Evolutionary conservation across 1,140 invertebrate genomes (phyloP).

Genomic region (Melanaphis sacchari): DNA sequence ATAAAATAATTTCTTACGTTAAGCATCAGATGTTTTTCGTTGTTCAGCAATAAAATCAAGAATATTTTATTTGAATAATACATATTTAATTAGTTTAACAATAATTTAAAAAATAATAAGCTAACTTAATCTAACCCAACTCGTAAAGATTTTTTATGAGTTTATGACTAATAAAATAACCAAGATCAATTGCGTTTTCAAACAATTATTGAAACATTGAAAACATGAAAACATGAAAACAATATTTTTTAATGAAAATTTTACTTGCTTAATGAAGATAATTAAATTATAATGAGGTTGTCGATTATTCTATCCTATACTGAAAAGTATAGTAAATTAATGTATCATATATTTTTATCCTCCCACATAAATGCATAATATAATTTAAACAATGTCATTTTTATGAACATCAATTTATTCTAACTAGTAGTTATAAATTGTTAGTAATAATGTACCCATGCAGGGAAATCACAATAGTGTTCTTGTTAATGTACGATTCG

Average conservation of each 20-base stretch:
- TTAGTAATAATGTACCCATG: neutral
- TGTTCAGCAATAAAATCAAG: neutral
- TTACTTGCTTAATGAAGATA: neutral
- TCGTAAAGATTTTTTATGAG: neutral
- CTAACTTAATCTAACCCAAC: neutral
- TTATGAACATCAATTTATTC: neutral
- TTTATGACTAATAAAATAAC: neutral
- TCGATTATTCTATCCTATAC: neutral
- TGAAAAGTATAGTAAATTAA: neutral
- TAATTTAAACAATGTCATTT: slow-evolving; percentile 12
- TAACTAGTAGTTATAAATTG: neutral
- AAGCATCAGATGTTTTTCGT: slow-evolving; percentile 7
- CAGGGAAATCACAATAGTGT: neutral
- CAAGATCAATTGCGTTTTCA: neutral
- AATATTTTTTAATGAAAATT: neutral
- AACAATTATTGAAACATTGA: neutral
- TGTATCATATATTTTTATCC: neutral
- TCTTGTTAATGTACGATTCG: neutral
- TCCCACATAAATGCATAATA: neutral
- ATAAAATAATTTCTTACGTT: neutral
- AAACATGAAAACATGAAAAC: neutral
- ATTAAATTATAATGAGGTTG: neutral
- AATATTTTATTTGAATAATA: neutral
- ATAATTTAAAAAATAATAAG: neutral
- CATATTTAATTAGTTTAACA: neutral